A percentile compares a stretch with the other conserved stretches of the same genome.
Conservation (phyloP, 1,140 invertebrate genomes). For the Zaprionus kolodkinae region DNA sequence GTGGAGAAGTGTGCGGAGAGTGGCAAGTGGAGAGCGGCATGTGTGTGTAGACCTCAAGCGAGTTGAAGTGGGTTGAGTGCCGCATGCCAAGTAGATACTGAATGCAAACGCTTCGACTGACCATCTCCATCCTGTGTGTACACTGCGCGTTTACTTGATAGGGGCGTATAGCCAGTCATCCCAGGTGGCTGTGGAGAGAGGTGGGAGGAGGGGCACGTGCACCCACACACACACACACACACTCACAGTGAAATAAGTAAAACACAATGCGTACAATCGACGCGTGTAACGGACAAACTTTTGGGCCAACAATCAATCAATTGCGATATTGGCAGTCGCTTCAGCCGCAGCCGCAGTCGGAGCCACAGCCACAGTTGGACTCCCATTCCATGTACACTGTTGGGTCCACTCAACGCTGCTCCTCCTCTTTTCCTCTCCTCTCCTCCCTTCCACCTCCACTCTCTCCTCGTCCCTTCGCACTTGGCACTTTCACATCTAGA, state of each 20-base stretch:
- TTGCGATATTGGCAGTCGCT: constrained; percentile 55
- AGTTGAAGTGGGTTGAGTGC: constrained; percentile 20
- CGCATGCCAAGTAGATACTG: constrained; percentile 44
- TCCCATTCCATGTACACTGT: constrained; percentile 41
- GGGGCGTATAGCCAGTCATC: constrained; percentile 38
- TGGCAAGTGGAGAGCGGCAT: background rate
- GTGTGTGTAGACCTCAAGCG: constrained; percentile 13
- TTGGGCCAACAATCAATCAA: constrained; percentile 65
- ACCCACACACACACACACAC: too few relatives aligned
- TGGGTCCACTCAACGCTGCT: constrained; percentile 22
- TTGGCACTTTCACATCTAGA: constrained; percentile 20
- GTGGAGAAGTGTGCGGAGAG: constrained; percentile 5
- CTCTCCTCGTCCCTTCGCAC: background rate
- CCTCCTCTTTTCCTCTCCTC: background rate
- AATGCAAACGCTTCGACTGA: constrained; percentile 41
- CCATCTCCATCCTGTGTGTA: background rate
- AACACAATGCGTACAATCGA: constrained; percentile 63
- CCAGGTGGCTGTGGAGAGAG: constrained; percentile 9
- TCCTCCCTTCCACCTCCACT: background rate
- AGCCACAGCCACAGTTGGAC: constrained; percentile 12
- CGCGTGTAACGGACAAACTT: constrained; percentile 66
- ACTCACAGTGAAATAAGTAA: constrained; percentile 42
- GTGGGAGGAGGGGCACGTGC: background rate
- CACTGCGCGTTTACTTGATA: constrained; percentile 55
- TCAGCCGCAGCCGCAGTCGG: constrained; percentile 12